Base-by-base conservation (phyloP, 1,140 invertebrate genomes). In the Drosophila navojoa region DNA sequence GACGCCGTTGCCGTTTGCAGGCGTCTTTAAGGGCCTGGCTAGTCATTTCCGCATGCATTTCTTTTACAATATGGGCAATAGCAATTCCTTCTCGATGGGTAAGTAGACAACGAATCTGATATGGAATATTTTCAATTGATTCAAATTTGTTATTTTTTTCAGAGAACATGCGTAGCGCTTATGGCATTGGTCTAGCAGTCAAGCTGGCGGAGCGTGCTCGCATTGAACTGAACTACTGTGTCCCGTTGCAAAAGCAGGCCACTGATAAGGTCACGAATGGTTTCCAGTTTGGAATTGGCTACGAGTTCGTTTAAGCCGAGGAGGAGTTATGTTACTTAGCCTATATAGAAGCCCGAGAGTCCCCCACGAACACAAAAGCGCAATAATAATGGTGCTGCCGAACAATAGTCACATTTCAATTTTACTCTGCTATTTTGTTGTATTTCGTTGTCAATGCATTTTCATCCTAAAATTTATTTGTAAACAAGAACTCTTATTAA, bases 241-340 rank as follows among this genome's bases (percentile, higher is more conserved):
- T 92, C 42, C 91, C 91, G 3, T 19, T 92, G 45, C 64, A 72
- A 3, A 73, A 72, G 13, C 81, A 79, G 69, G 32, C 40, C 22
- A 77, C 73, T 11, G 91, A 92, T 64, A 82, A 77, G 40, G 16
- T 57, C 5, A 7, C 55, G 1, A 72, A 87, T 57, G 91, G 90
- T 53, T 92, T 92, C 67, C 91, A 92, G 76, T 91, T 92, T 63
- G 91, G 90, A 35, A 92, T 92, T 80, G 91, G 91, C 52, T 92
- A 91, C 58, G 91, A 92, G 53, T 92, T 92, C 54, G 71, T 92
- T 67, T 92, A 90, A 77, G 57, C 49, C 13, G 2, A 44, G 7
- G 50, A 16, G 7, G 50, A n/a, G 40, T n/a, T 40, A 9, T 47
- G 27, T 15, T 76, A 85, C 68, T 59, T 63, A 78, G 60, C 53